A percentile compares a stretch with the other conserved stretches of the same genome.
Conservation (phyloP, 2,888 invertebrate species). For the Heterodera filipjevi region DNA sequence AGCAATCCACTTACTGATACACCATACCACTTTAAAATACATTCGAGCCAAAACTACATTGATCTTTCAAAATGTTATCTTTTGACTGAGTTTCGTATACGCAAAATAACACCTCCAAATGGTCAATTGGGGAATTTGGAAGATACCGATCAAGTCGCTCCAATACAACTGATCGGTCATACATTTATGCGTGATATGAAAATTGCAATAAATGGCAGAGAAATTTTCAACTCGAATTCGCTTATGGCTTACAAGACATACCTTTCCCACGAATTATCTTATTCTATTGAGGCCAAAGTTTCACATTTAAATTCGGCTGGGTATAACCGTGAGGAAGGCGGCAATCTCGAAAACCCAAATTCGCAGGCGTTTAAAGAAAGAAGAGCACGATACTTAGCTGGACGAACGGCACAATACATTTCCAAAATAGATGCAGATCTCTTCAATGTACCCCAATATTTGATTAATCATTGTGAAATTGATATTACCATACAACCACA, state of each 20-base stretch:
- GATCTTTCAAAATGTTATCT: slow-evolving; percentile 15
- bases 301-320: slow-evolving; percentile 9
- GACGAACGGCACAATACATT: slow-evolving; percentile 3
- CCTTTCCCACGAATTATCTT: background rate
- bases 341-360: background rate
- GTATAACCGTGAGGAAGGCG: background rate
- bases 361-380: background rate
- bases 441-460: slow-evolving; percentile 15
- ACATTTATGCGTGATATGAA: background rate
- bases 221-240: slow-evolving; percentile 14
- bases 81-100: background rate
- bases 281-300: background rate
- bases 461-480: slow-evolving; percentile 20
- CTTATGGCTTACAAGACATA: slow-evolving; percentile 12
- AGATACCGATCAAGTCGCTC: background rate
- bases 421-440: slow-evolving; percentile 7
- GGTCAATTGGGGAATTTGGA: background rate
- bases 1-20: slow-evolving; percentile 24
- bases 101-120: background rate
- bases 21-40: slow-evolving; percentile 23
- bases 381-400: background rate
- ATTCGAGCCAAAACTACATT: slow-evolving; percentile 19
- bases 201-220: slow-evolving; percentile 10
- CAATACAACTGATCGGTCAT: slow-evolving; percentile 13
- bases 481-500: slow-evolving; percentile 2